These are phyloP conservation scores for Eubasilissa splendida DNA, from an alignment of 2,888 invertebrate species.

Conservation along the genomic window DNA sequence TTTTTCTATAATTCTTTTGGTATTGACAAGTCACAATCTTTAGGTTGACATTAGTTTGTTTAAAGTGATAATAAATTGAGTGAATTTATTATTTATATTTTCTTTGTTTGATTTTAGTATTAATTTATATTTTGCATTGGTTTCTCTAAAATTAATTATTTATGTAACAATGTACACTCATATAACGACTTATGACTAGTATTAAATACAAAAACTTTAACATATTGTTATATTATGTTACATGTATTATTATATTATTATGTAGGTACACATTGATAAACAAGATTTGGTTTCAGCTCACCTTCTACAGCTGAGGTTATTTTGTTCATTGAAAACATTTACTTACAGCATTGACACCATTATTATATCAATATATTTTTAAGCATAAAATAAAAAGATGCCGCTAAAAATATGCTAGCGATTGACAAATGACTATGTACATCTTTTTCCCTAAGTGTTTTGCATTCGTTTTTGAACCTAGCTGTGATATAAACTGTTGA, in stretches of 20 bases:
- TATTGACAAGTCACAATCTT: constrained; percentile 54
- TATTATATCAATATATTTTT: too few relatives aligned
- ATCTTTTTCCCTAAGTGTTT: too few relatives aligned
- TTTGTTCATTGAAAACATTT: too few relatives aligned
- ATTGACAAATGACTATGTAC: too few relatives aligned
- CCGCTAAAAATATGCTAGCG: too few relatives aligned
- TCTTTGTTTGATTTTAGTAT: constrained; percentile 10
- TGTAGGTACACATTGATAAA: constrained; percentile 41
- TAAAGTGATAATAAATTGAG: constrained; percentile 34
- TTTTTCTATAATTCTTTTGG: constrained; percentile 56
- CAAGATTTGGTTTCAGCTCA: constrained; percentile 10
- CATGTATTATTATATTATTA: constrained; percentile 15
- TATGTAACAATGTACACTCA: constrained; percentile 53
- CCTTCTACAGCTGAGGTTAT: too few relatives aligned
- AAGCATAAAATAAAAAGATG: too few relatives aligned
- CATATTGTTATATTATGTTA: constrained; percentile 32
- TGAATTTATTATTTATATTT: constrained; percentile 26
- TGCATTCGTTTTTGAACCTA: too few relatives aligned
- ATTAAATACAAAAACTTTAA: constrained; percentile 48
- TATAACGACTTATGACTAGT: constrained; percentile 45
- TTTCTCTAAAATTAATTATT: constrained; percentile 43
- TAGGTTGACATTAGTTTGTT: constrained; percentile 36
- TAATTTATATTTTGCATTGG: constrained; percentile 11
- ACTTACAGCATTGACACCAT: too few relatives aligned
- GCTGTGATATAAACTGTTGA: too few relatives aligned